Evolutionary conservation across 2,888 invertebrate genomes (phyloP), one percentile per base, ranked within the genome.

Genomic region (Chrysotoxum bicinctum): DNA sequence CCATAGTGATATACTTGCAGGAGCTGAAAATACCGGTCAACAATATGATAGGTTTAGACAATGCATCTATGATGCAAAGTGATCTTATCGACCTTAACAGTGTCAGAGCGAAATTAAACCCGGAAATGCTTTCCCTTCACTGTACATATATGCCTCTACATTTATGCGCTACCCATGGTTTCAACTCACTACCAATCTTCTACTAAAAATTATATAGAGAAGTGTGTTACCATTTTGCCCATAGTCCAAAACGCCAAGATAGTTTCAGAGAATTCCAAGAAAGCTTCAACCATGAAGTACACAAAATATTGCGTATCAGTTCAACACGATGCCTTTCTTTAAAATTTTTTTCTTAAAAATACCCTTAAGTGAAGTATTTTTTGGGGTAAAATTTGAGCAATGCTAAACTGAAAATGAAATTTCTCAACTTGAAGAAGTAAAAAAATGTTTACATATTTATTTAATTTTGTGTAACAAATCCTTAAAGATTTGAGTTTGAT

Each of bases 101-200:
- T 16, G 87, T 89, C 14, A 60, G 87, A 74, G 64, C 82, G 10
- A 73, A 78, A 64, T 58, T 87, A 19, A 54, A 85, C 21, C 88
- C 88, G 9, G 62, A 87, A 48, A 77, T 89, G 58, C 89, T 88
- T 87, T 87, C 88, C 3, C 60, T 88, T 32, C 88, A 88, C 35
- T 89, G 89, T 80, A 87, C 87, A 9, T 90, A 89, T 50, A 89
- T 89, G 72, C 88, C 88, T 4, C 70, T 88, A 21, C 84, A 88
- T 79, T 73, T 89, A 23, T 89, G 88, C 48, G 72, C 89, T 40
- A 89, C 89, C n/a, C 83, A 85, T 56, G 88, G 89, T 37, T 81
- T 87, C 16, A 77, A 83, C 62, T 87, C 87, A 74, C 69, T 89
- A 40, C 89, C 89, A 45, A 78, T 56, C 70, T 16, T 58, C 54